These are phyloP conservation scores for Parochlus steinenii DNA, from an alignment of 2,888 invertebrate species.

Conservation along the genomic window DNA sequence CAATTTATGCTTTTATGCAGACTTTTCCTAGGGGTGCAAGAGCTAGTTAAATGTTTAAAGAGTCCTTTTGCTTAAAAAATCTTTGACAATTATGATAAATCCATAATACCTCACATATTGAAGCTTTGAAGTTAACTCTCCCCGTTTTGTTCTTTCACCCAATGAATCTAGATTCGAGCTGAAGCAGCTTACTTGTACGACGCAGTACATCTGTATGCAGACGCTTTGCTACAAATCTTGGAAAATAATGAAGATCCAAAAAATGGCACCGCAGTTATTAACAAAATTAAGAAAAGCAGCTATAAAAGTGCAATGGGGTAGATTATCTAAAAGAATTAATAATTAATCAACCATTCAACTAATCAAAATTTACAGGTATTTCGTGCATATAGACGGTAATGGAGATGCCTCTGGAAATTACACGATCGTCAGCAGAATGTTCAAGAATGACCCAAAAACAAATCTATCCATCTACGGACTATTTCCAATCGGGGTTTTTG, in stretches of 20 bases:
- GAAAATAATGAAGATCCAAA: constrained; percentile 47
- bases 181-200: constrained; percentile 89
- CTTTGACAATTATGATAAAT: no score
- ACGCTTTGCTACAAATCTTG: constrained; percentile 56
- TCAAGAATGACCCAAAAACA: constrained; percentile 25
- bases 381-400: constrained; percentile 81
- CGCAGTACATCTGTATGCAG: constrained; percentile 81
- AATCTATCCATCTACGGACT: constrained; percentile 41
- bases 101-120: no score
- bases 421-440: constrained; percentile 46
- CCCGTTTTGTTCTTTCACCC: not conserved
- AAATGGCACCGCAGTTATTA: constrained; percentile 70
- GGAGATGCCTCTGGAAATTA: constrained; percentile 92
- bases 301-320: constrained; percentile 79
- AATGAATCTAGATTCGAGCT: constrained; percentile 48
- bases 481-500: constrained; percentile 63
- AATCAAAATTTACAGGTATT: constrained; percentile 45
- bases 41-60: no score
- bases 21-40: no score
- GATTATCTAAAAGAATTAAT: constrained; percentile 20
- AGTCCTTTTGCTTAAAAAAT: no score
- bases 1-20: no score
- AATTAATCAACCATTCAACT: constrained; percentile 1
- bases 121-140: no score
- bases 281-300: constrained; percentile 55